Conservation (phyloP, 2,797 vertebrate species). For the Serranus cabrilla region DNA sequence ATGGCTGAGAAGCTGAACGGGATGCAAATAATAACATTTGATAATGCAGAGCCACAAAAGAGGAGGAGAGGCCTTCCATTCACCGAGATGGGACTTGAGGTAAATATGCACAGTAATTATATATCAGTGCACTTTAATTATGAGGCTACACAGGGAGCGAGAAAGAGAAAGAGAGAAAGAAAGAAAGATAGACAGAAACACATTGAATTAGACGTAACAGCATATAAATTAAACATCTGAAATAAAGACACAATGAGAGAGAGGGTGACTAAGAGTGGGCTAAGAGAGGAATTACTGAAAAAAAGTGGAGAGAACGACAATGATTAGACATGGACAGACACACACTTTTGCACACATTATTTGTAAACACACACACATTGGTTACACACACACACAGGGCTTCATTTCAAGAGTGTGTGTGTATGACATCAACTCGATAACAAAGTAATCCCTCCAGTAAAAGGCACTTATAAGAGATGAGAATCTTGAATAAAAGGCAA, state of each 20-base stretch:
- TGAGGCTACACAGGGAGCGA: slow-evolving; percentile 64
- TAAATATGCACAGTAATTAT: slow-evolving; percentile 98
- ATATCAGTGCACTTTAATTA: slow-evolving; percentile 98
- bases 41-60: slow-evolving; percentile 95
- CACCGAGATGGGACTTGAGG: slow-evolving; percentile 77
- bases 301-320: slow-evolving; percentile 22
- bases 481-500: slow-evolving; percentile 57
- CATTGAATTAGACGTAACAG: slow-evolving; percentile 59
- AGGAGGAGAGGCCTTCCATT: slow-evolving; percentile 72
- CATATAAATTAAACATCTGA: slow-evolving; percentile 72
- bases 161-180: slow-evolving; percentile 41
- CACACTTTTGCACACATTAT: slow-evolving; percentile 21
- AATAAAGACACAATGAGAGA: slow-evolving; percentile 70
- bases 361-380: slow-evolving; percentile 7
- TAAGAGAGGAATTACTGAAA: slow-evolving; percentile 42
- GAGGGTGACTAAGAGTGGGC: slow-evolving; percentile 32
- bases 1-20: slow-evolving; percentile 95
- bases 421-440: slow-evolving; percentile 33
- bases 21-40: slow-evolving; percentile 98
- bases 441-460: slow-evolving; percentile 40
- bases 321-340: slow-evolving; percentile 21
- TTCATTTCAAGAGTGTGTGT: slow-evolving; percentile 26
- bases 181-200: slow-evolving; percentile 57
- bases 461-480: slow-evolving; percentile 43
- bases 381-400: neutral